Evolutionary conservation across 2,888 invertebrate species (phyloP), one percentile per base, ranked within the genome.

Genomic region (Phrixothrix hirtus): DNA sequence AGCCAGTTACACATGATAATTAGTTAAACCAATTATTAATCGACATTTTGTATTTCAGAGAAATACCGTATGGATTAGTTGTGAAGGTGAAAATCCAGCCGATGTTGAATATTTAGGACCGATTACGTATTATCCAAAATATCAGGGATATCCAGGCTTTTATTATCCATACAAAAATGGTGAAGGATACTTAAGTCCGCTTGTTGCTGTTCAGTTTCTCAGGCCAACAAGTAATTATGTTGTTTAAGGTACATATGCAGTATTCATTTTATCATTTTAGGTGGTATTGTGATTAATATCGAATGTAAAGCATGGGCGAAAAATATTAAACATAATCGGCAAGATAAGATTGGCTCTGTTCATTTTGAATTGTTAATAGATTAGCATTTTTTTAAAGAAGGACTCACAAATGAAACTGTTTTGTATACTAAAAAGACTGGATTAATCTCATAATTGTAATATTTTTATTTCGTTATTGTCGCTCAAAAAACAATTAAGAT

Each of bases 61-160:
- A 57, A 86, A 90, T 69, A 91, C 90, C 65, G 84, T 96, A 60
- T 95, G 95, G 88, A 85, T 97, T 9, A 89, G 92, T 3, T 98
- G 97, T 73, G 87, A 91, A 66, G 97, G 97, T 35, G 95, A 95
- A 81, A 92, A 91, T 75, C 89, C 94, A 0, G 89, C 91, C 0
- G 96, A 96, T 77, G 81, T 87, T 52, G 96, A 97, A 76, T 92
- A 94, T 75, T 83, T 96, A 58, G 96, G 95, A 0, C 85, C 87
- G 1, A 80, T 96, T 56, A 79, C 83, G 55, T 95, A 95, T 78
- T 79, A 85, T 60, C 93, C 93, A 0, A 81, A 85, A 64, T 60
- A 71, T 15, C 83, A 85, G 64, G 93, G 94, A 43, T 92, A 93
- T 72, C 92, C 92, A 0, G 91, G 91, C 1, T 92, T 89, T 71